phyloP scores from a whole-genome alignment of 2,797 vertebrate species.

The Fundulus diaphanus region DNA sequence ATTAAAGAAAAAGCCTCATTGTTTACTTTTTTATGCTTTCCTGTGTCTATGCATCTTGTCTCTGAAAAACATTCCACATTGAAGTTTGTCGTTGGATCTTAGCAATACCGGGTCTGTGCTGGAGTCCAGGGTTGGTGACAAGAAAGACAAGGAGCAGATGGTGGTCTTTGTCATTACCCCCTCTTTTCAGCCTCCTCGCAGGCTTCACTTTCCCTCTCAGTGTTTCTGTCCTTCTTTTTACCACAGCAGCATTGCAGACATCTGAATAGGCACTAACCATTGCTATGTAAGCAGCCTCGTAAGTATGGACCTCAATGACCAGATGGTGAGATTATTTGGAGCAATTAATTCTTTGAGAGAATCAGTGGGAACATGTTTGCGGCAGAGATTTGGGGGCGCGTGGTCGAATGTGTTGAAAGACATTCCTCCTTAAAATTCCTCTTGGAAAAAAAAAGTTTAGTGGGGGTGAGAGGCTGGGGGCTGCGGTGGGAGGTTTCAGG shows the following conservation, averaged over 20 bases:
- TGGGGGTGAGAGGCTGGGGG: constrained; percentile 26
- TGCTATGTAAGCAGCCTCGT: constrained; percentile 88
- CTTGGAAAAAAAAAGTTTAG: constrained; percentile 52
- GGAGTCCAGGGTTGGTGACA: constrained; percentile 87
- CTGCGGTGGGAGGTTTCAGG: constrained; percentile 54
- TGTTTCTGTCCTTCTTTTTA: constrained; percentile 25
- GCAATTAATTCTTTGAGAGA: constrained; percentile 99
- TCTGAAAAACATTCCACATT: constrained; percentile 91
- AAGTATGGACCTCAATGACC: constrained; percentile 94
- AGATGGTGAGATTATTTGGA: constrained; percentile 99
- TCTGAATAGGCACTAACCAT: constrained; percentile 89
- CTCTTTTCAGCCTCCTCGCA: constrained; percentile 88
- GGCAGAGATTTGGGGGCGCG: constrained; percentile 87
- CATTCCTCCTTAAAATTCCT: constrained; percentile 75
- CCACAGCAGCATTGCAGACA: constrained; percentile 57
- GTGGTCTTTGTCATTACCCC: constrained; percentile 91
- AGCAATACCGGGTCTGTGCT: constrained; percentile 83
- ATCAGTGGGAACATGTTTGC: constrained; percentile 96
- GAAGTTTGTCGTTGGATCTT: constrained; percentile 92
- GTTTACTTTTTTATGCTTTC: constrained; percentile 20
- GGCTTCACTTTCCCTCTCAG: constrained; percentile 76
- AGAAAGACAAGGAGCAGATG: constrained; percentile 99
- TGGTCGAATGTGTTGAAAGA: constrained; percentile 74
- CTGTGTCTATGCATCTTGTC: constrained; percentile 50
- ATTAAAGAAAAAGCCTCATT: constrained; percentile 73